Evolutionary conservation across 2,888 invertebrate genomes (phyloP).

Genomic region (Diarsia mendica): DNA sequence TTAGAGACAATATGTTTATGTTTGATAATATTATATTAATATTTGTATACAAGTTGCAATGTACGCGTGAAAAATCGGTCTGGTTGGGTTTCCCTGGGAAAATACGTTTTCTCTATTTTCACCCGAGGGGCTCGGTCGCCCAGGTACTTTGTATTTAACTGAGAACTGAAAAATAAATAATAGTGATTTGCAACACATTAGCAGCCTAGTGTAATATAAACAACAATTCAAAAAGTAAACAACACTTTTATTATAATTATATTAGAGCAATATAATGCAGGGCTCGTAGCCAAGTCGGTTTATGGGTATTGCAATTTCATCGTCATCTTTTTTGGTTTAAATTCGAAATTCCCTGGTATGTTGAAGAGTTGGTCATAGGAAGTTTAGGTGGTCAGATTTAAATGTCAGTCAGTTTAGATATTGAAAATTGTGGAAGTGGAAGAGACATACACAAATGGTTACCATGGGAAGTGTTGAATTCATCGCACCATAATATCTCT

Average conservation of each 20-base stretch:
- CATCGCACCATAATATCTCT: too few relatives aligned
- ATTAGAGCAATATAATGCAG: conserved; percentile 39
- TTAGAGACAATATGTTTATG: not conserved
- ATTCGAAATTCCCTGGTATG: not conserved
- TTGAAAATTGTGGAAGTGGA: not conserved
- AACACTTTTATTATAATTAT: conserved; percentile 41
- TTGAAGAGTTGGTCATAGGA: not conserved
- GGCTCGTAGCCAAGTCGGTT: conserved; percentile 15
- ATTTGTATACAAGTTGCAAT: too few relatives aligned
- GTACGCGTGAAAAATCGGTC: too few relatives aligned
- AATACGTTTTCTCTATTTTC: too few relatives aligned
- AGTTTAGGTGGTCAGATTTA: not conserved
- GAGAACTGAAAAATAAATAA: conserved; percentile 47
- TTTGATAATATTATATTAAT: too few relatives aligned
- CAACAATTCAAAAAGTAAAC: conserved; percentile 46
- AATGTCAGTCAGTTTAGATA: not conserved
- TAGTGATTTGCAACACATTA: conserved; percentile 46
- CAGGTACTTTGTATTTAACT: conserved; percentile 5
- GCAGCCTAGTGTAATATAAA: conserved; percentile 47
- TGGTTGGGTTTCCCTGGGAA: too few relatives aligned
- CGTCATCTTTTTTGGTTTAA: not conserved
- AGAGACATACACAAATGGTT: too few relatives aligned
- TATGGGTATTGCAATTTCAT: not conserved
- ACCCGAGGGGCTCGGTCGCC: too few relatives aligned
- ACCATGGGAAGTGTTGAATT: too few relatives aligned